Percentiles rank a stretch among this genome's conserved stretches.
phyloP scores from a whole-genome alignment of 2,797 vertebrate genomes.

The Numenius phaeopus region DNA sequence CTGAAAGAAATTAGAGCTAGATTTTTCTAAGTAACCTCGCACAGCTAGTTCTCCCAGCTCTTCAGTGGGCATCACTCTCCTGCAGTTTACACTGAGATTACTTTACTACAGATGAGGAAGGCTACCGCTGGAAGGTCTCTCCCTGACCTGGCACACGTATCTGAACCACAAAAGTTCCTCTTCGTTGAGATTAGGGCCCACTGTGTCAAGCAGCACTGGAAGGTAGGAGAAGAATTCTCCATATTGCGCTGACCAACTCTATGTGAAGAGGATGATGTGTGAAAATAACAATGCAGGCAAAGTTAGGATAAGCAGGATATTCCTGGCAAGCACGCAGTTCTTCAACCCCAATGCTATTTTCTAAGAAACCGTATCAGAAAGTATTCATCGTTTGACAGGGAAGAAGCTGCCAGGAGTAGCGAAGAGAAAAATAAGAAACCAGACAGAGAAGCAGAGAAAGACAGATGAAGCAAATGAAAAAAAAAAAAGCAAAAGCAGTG shows the following conservation, averaged over 20 bases:
- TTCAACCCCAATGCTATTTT: background rate
- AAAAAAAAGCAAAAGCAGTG: background rate
- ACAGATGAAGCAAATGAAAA: background rate
- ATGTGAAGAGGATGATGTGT: background rate
- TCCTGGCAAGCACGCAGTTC: background rate
- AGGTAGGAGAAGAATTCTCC: background rate
- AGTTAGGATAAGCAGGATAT: background rate
- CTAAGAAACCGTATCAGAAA: background rate
- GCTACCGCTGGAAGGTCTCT: background rate
- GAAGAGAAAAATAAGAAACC: background rate
- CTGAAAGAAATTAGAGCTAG: background rate
- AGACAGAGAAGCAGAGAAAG: background rate
- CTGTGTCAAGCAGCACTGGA: background rate
- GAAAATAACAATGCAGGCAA: background rate
- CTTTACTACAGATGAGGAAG: background rate
- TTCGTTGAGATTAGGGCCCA: background rate
- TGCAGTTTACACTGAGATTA: background rate
- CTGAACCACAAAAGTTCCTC: background rate
- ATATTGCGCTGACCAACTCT: background rate
- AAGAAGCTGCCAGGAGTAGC: background rate
- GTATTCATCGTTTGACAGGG: background rate
- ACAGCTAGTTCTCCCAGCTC: background rate
- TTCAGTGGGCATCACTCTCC: background rate
- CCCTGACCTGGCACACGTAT: background rate
- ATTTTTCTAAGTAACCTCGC: background rate